Evolutionary conservation across 2,888 invertebrate species (phyloP).

Genomic region (Notocelia uddmanniana): DNA sequence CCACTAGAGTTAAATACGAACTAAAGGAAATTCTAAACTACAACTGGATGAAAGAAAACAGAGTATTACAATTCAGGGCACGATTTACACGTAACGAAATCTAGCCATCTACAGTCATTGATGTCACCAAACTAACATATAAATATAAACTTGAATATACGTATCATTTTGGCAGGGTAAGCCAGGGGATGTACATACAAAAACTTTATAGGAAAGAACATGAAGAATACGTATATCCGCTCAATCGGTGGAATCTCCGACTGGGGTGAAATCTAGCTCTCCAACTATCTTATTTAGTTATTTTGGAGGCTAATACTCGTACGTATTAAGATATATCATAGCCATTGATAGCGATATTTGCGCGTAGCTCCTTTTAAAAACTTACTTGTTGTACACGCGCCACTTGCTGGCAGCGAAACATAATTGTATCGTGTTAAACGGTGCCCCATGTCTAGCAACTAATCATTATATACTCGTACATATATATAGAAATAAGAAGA

Average conservation of each 20-base stretch:
- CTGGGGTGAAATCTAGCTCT: background rate
- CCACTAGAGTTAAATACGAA: background rate
- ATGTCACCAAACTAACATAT: too few relatives aligned
- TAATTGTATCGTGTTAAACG: constrained; percentile 54
- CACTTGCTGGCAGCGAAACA: constrained; percentile 76
- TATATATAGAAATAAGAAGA: constrained; percentile 8
- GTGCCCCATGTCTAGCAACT: constrained; percentile 43
- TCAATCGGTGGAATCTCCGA: too few relatives aligned
- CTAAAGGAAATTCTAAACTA: background rate
- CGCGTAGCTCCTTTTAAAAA: too few relatives aligned
- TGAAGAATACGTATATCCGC: too few relatives aligned
- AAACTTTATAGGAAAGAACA: too few relatives aligned
- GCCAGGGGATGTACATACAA: too few relatives aligned
- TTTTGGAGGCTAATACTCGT: too few relatives aligned
- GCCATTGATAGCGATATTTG: too few relatives aligned
- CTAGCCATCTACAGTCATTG: background rate
- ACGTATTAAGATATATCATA: too few relatives aligned
- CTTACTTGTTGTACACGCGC: constrained; percentile 88
- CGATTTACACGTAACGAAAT: constrained; percentile 16
- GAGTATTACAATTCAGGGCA: constrained; percentile 1
- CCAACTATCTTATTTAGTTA: background rate
- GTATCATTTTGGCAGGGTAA: too few relatives aligned
- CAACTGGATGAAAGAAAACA: background rate
- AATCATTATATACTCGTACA: background rate
- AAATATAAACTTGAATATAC: too few relatives aligned